Conservation (phyloP, 2,797 vertebrate species). For the Galagoides demidoff region DNA sequence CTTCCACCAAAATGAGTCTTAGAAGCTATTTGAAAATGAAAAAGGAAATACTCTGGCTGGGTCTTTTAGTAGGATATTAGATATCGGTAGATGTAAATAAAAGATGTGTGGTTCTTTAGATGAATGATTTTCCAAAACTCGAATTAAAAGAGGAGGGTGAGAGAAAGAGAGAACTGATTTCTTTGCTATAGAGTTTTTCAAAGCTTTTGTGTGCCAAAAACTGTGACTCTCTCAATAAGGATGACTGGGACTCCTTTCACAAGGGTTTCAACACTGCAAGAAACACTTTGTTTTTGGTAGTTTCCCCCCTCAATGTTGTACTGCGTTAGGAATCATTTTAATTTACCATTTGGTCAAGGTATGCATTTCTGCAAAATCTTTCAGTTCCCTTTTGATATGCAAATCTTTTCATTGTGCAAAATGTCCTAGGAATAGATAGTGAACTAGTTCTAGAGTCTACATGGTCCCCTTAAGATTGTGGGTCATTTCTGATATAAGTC, state of each 20-base stretch:
- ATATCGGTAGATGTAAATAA: background rate
- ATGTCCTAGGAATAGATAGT: background rate
- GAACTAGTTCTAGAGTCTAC: background rate
- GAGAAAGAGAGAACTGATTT: background rate
- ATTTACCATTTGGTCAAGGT: background rate
- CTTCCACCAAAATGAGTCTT: background rate
- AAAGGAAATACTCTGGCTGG: background rate
- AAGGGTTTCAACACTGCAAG: background rate
- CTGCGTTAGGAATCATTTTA: background rate
- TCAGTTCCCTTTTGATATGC: slow-evolving; percentile 30
- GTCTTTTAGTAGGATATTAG: background rate
- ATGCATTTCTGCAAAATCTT: slow-evolving; percentile 33
- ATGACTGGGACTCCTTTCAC: background rate
- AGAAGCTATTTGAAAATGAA: slow-evolving; percentile 8
- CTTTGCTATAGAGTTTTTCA: background rate
- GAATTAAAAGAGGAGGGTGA: background rate
- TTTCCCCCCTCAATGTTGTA: background rate
- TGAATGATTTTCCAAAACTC: background rate
- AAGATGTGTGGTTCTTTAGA: background rate
- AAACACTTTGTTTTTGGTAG: background rate
- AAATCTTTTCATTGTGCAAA: slow-evolving; percentile 17
- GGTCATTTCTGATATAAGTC: background rate
- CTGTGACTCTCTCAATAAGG: background rate
- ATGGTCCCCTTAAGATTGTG: background rate
- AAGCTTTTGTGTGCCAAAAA: background rate